phyloP scores from a whole-genome alignment of 2,113 vertebrate genomes.

The Gopherus evgoodei region DNA sequence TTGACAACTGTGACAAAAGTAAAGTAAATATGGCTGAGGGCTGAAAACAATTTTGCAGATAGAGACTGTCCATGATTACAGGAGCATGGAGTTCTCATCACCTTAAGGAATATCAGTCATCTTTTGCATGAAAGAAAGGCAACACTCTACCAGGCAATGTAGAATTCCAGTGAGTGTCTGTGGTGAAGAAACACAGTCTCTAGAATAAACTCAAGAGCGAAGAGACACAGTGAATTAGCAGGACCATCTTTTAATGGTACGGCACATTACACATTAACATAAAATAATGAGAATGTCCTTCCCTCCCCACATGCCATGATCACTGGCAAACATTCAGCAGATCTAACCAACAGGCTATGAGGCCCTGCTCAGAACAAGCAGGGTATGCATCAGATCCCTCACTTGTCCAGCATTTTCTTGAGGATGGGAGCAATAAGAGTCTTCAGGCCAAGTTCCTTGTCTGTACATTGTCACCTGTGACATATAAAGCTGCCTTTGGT shows the following conservation, averaged over 20 bases:
- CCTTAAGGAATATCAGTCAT: not conserved
- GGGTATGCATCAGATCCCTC: not conserved
- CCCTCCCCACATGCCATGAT: not conserved
- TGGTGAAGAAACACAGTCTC: not conserved
- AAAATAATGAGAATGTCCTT: not conserved
- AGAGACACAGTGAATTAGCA: not conserved
- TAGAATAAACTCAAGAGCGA: not conserved
- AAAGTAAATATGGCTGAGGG: not conserved
- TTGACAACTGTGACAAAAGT: not conserved
- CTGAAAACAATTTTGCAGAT: not conserved
- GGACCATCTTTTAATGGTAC: not conserved
- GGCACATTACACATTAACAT: not conserved
- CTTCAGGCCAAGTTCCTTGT: not conserved
- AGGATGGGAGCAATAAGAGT: not conserved
- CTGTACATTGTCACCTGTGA: not conserved
- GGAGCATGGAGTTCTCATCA: not conserved
- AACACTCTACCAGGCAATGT: not conserved
- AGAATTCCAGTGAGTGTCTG: not conserved
- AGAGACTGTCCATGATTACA: not conserved
- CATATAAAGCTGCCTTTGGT: not conserved
- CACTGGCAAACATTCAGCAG: not conserved
- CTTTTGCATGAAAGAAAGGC: not conserved
- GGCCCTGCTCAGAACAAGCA: not conserved
- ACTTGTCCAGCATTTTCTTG: not conserved
- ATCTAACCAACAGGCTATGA: not conserved